A percentile compares a stretch with the other conserved stretches of the same genome.
These are phyloP conservation scores for Geopemphigus sp. DNA, from an alignment of 1,140 invertebrate genomes.

Conservation along the genomic window DNA sequence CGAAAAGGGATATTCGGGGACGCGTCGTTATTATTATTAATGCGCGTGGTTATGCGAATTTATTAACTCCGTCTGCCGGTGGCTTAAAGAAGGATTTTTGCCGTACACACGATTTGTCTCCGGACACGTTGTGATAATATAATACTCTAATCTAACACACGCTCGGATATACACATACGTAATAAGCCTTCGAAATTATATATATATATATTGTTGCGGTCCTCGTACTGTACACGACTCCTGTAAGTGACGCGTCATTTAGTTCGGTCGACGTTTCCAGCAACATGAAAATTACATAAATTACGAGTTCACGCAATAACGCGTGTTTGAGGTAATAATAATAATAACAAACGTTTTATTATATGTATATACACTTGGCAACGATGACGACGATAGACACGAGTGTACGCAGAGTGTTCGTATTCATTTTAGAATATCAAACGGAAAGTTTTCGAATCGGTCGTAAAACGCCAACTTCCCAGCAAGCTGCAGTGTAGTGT, in stretches of 20 bases:
- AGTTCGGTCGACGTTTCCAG: not conserved
- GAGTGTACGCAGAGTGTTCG: not conserved
- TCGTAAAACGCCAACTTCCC: not conserved
- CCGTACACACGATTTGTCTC: not conserved
- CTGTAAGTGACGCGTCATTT: not conserved
- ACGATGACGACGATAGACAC: not conserved
- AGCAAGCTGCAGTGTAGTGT: not conserved
- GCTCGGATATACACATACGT: not conserved
- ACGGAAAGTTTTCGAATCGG: not conserved
- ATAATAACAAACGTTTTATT: not conserved
- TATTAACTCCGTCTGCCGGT: not conserved
- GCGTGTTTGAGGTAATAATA: not conserved
- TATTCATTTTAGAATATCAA: constrained; percentile 5
- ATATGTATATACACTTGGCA: not conserved
- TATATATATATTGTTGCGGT: too few species aligned
- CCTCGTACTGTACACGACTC: not conserved
- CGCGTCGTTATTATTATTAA: not conserved
- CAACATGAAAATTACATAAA: not conserved
- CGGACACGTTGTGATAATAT: not conserved
- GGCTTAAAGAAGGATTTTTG: not conserved
- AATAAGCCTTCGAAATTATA: not conserved
- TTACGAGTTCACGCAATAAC: not conserved
- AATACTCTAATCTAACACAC: not conserved
- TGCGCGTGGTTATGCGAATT: not conserved
- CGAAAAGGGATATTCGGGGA: not conserved